Percentiles rank a stretch among this genome's conserved stretches.
Evolutionary conservation across 2,888 invertebrate species (phyloP).

Genomic region (Melipona beecheii): DNA sequence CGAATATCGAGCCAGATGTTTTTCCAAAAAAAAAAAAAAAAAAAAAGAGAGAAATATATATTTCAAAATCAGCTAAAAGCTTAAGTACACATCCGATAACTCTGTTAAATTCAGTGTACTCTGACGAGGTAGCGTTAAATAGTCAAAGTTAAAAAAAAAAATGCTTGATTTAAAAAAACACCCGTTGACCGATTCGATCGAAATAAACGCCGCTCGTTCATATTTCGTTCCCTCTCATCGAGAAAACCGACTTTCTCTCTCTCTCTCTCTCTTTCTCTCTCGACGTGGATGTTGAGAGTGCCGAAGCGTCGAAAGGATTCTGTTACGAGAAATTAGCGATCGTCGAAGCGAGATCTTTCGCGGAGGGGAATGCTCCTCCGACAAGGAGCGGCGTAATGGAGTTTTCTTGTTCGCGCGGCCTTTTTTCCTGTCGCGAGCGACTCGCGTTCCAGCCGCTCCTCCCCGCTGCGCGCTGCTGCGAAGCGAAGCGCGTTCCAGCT

Average conservation of each 20-base stretch:
- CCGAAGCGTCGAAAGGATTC: neutral
- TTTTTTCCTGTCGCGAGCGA: slow-evolving; percentile 9
- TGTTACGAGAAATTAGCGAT: slow-evolving; percentile 46
- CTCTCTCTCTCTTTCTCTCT: no score
- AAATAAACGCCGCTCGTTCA: neutral
- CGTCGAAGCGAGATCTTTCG: slow-evolving; percentile 27
- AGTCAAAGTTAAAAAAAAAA: neutral
- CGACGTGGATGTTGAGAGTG: neutral
- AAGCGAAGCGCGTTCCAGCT: slow-evolving; percentile 27
- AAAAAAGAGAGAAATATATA: neutral
- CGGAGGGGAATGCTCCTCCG: neutral
- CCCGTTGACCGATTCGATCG: neutral
- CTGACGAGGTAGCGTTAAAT: neutral
- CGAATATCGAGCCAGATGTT: neutral
- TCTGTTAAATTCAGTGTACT: neutral
- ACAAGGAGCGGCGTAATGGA: slow-evolving; percentile 46
- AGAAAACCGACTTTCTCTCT: neutral
- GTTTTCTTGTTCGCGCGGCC: slow-evolving; percentile 44
- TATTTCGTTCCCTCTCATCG: neutral
- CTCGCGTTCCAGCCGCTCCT: neutral
- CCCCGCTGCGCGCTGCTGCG: slow-evolving; percentile 29
- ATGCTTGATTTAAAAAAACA: neutral
- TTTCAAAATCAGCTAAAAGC: neutral
- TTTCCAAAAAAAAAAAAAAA: neutral
- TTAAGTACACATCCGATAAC: neutral